These are phyloP conservation scores for Ostrea denselamellosa DNA, from an alignment of 1,140 invertebrate species.

Conservation along the genomic window DNA sequence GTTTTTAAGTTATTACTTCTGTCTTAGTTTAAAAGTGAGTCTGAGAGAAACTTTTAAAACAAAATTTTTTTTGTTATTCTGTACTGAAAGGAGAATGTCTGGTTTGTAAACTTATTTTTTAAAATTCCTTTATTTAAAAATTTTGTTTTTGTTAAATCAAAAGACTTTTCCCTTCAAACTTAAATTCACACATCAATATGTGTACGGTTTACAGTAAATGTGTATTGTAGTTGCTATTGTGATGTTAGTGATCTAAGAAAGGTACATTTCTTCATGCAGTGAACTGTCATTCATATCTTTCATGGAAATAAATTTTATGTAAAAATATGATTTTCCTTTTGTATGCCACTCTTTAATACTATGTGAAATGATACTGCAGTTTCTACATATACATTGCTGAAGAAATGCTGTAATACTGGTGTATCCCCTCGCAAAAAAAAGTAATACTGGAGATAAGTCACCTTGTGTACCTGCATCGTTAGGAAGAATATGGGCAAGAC, in stretches of 20 bases:
- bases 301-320: constrained; percentile 35
- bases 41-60: not conserved
- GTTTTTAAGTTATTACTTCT: constrained; percentile 29
- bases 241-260: not conserved
- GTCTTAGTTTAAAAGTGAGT: constrained; percentile 12
- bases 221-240: not conserved
- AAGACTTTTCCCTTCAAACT: not conserved
- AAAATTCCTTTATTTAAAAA: not conserved
- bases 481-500: no score
- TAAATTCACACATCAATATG: not conserved
- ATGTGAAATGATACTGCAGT: not conserved
- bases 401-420: no score
- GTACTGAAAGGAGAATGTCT: not conserved
- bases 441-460: no score
- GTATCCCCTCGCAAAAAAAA: no score
- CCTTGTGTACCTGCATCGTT: no score
- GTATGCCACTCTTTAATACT: not conserved
- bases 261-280: constrained; percentile 2
- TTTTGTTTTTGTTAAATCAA: not conserved
- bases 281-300: constrained; percentile 13
- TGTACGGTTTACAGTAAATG: not conserved
- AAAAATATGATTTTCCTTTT: not conserved
- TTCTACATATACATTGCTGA: not conserved
- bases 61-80: not conserved
- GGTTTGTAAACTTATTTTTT: not conserved